These are phyloP conservation scores for Aphidius ervi DNA, from an alignment of 1,140 invertebrate genomes.

Conservation along the genomic window DNA sequence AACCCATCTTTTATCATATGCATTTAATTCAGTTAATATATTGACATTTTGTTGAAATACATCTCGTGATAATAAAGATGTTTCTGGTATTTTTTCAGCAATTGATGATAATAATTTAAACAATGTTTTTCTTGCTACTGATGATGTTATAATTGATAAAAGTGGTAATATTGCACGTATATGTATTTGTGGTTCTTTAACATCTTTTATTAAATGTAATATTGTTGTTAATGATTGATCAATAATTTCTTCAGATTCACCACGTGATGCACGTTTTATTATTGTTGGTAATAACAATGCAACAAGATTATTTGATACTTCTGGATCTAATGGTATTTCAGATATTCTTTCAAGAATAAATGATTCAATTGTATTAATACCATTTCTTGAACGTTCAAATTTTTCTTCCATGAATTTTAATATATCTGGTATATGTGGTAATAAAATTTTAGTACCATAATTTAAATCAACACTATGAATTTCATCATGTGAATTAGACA, in stretches of 20 bases:
- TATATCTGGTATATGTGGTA: slow-evolving; percentile 70
- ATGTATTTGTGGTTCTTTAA: slow-evolving; percentile 62
- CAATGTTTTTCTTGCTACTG: slow-evolving; percentile 63
- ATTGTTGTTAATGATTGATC: slow-evolving; percentile 67
- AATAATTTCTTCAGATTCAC: slow-evolving; percentile 57
- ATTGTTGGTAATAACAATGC: slow-evolving; percentile 72
- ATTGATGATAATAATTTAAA: slow-evolving; percentile 58
- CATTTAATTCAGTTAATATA: slow-evolving; percentile 71
- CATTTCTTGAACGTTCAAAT: slow-evolving; percentile 57
- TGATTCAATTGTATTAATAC: slow-evolving; percentile 65
- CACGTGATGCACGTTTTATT: slow-evolving; percentile 56
- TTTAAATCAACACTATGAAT: slow-evolving; percentile 50
- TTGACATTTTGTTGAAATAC: slow-evolving; percentile 43
- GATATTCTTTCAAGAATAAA: slow-evolving; percentile 76
- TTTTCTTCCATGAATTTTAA: slow-evolving; percentile 67
- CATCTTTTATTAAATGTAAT: slow-evolving; percentile 67
- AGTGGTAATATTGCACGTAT: slow-evolving; percentile 63
- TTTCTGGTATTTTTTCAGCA: slow-evolving; percentile 38
- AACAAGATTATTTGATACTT: slow-evolving; percentile 65
- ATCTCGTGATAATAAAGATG: slow-evolving; percentile 29
- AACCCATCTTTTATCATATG: slow-evolving; percentile 78
- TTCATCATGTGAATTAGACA: slow-evolving; percentile 24
- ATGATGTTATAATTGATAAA: slow-evolving; percentile 58
- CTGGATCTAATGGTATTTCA: slow-evolving; percentile 63
- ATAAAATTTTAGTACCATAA: slow-evolving; percentile 68